Percentiles rank a stretch among this genome's conserved stretches.
Evolutionary conservation across 2,113 vertebrate genomes (phyloP).

Genomic region (Callithrix jacchus): DNA sequence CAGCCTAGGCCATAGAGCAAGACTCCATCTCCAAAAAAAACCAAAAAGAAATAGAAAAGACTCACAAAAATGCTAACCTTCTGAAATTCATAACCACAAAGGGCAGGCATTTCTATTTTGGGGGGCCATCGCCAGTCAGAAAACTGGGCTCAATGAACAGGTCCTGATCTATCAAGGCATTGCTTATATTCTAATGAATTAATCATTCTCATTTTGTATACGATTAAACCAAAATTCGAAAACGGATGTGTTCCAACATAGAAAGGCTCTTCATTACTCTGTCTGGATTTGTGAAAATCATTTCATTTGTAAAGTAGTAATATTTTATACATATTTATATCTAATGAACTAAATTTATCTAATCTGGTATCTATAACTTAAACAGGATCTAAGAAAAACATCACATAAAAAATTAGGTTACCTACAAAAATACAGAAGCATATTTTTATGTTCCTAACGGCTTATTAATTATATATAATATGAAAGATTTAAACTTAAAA

Average conservation of each 20-base stretch:
- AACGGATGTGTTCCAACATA: background rate
- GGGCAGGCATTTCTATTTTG: background rate
- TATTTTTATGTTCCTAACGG: conserved; percentile 10
- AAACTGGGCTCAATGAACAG: background rate
- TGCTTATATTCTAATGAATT: background rate
- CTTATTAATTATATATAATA: background rate
- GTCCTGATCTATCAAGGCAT: background rate
- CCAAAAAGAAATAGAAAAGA: background rate
- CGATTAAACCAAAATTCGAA: conserved; percentile 25
- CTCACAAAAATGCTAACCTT: background rate
- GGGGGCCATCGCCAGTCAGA: background rate
- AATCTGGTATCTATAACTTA: conserved; percentile 28
- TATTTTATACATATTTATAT: conserved; percentile 17
- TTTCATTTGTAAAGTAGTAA: background rate
- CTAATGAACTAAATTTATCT: conserved; percentile 21
- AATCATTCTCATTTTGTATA: background rate
- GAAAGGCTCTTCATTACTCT: background rate
- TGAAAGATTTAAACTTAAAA: background rate
- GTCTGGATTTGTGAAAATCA: conserved; percentile 5
- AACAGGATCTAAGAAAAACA: conserved; percentile 28
- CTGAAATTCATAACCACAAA: background rate
- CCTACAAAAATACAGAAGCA: background rate
- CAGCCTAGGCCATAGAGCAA: no score
- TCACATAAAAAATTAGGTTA: conserved; percentile 44
- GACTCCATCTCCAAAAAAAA: no score